A percentile compares a stretch with the other conserved stretches of the same genome.
Conservation (phyloP, 2,797 vertebrate species). For the Phrynocephalus guinanensis region DNA sequence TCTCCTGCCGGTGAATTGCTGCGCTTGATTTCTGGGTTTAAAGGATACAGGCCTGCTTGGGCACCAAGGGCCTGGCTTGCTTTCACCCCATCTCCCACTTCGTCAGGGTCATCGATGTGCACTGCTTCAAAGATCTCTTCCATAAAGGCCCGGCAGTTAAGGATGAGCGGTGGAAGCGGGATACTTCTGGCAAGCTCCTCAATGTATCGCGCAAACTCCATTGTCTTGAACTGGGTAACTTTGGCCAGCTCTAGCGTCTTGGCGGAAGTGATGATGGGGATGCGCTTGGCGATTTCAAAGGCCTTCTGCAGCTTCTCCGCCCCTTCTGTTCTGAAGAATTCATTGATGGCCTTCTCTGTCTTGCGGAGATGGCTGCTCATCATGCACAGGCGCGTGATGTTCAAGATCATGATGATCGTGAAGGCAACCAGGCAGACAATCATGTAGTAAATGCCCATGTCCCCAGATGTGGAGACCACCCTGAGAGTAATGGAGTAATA, state of each 20-base stretch:
- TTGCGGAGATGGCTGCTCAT: constrained; percentile 94
- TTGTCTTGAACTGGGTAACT: constrained; percentile 95
- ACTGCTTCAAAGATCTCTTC: constrained; percentile 84
- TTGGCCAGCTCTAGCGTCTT: constrained; percentile 94
- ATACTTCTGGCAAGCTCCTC: constrained; percentile 93
- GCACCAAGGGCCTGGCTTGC: constrained; percentile 70
- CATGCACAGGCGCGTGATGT: constrained; percentile 91
- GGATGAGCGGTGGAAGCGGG: constrained; percentile 91
- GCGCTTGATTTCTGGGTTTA: constrained; percentile 71
- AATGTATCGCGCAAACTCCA: constrained; percentile 93
- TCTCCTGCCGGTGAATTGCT: constrained; percentile 78
- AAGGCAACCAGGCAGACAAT: constrained; percentile 91
- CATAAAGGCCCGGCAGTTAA: constrained; percentile 84
- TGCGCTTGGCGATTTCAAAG: constrained; percentile 93
- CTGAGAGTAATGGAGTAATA: constrained; percentile 88
- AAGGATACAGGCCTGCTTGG: constrained; percentile 70
- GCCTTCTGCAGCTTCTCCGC: constrained; percentile 95
- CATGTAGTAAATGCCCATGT: constrained; percentile 92
- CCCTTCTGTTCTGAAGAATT: constrained; percentile 95
- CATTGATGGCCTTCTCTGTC: constrained; percentile 93
- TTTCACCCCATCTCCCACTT: constrained; percentile 65
- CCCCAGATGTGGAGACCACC: constrained; percentile 86
- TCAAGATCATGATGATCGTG: constrained; percentile 88
- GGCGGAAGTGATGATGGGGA: constrained; percentile 92
- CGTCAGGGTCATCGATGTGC: constrained; percentile 73